These are phyloP conservation scores for Sesia bembeciformis DNA, from an alignment of 2,888 invertebrate species.

Conservation along the genomic window DNA sequence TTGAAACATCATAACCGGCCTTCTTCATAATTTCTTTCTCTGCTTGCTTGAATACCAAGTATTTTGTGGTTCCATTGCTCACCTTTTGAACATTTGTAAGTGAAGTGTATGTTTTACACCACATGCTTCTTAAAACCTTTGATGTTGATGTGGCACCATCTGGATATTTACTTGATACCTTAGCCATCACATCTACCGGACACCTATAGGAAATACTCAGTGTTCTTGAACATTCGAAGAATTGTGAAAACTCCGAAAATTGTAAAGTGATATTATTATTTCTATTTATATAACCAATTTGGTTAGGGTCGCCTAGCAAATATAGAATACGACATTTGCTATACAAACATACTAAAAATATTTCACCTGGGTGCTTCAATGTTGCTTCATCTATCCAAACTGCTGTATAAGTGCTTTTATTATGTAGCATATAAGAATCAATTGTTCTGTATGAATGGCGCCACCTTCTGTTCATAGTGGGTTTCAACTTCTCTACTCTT, in stretches of 20 bases:
- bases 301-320: slow-evolving; percentile 6
- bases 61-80: slow-evolving; percentile 1
- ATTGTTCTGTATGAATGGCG: slow-evolving; percentile 3
- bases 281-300: slow-evolving; percentile 5
- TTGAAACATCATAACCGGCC: slow-evolving; percentile 4
- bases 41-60: slow-evolving; percentile 5
- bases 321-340: slow-evolving; percentile 1
- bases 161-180: slow-evolving; percentile 1
- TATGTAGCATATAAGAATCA: slow-evolving; percentile 4
- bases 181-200: slow-evolving; percentile 5
- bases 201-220: slow-evolving; percentile 5
- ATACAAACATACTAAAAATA: slow-evolving; percentile 5
- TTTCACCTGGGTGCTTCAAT: slow-evolving; percentile 6
- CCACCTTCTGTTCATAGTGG: not conserved
- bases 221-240: not conserved
- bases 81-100: not conserved
- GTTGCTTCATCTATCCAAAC: slow-evolving; percentile 7
- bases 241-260: slow-evolving; percentile 2
- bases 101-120: slow-evolving; percentile 1
- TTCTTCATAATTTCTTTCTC: slow-evolving; percentile 4
- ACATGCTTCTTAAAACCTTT: slow-evolving; percentile 1
- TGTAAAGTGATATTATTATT: not conserved
- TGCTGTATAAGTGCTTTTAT: not conserved
- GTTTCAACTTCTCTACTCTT: not conserved
- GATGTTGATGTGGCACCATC: slow-evolving; percentile 4